phyloP scores from a whole-genome alignment of 2,888 invertebrate genomes.

The Pilophorus perplexus region DNA sequence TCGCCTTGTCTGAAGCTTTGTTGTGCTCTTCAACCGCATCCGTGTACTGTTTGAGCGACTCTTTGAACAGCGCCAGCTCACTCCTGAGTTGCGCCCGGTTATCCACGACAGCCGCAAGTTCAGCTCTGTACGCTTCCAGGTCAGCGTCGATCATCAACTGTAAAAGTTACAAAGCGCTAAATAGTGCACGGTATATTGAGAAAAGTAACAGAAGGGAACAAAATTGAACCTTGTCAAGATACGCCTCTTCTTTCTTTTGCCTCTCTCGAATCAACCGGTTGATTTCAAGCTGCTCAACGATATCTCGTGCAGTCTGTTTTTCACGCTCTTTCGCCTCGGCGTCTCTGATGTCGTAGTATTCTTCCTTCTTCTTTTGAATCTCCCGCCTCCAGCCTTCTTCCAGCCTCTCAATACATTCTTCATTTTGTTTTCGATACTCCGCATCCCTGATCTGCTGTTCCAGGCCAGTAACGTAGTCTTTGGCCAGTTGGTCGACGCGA shows the following conservation, averaged over 20 bases:
- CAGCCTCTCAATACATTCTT: not conserved
- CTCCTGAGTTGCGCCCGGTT: conserved; percentile 1
- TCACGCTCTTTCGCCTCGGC: not conserved
- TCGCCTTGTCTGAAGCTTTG: not conserved
- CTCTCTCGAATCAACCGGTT: conserved; percentile 6
- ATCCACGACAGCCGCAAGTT: conserved; percentile 14
- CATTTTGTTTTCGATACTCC: not conserved
- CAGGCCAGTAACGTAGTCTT: not conserved
- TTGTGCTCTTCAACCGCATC: not conserved
- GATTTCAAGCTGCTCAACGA: conserved; percentile 9
- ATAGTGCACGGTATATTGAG: too few species aligned
- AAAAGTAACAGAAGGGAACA: too few species aligned
- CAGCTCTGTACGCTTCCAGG: not conserved
- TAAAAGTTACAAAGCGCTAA: too few species aligned
- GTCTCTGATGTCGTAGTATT: not conserved
- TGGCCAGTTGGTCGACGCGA: not conserved
- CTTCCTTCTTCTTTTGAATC: not conserved
- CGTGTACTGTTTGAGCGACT: conserved; percentile 18
- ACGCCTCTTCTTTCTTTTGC: not conserved
- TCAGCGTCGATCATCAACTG: conserved; percentile 19
- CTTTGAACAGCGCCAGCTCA: conserved; percentile 8
- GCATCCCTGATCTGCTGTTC: not conserved
- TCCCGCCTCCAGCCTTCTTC: conserved; percentile 1
- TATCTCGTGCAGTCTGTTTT: not conserved
- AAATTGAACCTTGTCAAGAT: not conserved